A percentile compares a stretch with the other conserved stretches of the same genome.
phyloP scores from a whole-genome alignment of 2,797 vertebrate genomes.

The Aeoliscus strigatus region DNA sequence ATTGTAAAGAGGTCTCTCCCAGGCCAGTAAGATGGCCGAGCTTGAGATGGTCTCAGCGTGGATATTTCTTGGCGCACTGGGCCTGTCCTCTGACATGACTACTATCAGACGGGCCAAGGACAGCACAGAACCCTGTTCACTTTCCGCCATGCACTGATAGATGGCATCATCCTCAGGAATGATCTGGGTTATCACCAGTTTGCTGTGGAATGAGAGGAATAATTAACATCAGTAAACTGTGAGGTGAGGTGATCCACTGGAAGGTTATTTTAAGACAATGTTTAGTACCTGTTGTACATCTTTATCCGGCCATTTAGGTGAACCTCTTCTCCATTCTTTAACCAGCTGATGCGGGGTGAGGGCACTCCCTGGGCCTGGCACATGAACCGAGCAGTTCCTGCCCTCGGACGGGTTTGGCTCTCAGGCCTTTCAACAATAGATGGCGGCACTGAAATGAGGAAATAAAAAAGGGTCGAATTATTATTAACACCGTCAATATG shows the following conservation, averaged over 20 bases:
- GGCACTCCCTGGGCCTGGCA: slow-evolving; percentile 92
- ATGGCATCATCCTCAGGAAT: slow-evolving; percentile 96
- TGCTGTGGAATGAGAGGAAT: slow-evolving; percentile 68
- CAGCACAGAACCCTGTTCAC: slow-evolving; percentile 83
- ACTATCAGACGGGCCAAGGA: slow-evolving; percentile 90
- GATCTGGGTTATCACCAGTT: slow-evolving; percentile 98
- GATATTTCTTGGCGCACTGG: slow-evolving; percentile 89
- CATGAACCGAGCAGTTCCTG: slow-evolving; percentile 93
- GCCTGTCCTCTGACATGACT: slow-evolving; percentile 95
- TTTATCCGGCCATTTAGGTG: slow-evolving; percentile 95
- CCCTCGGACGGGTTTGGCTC: slow-evolving; percentile 93
- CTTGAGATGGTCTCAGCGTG: slow-evolving; percentile 96
- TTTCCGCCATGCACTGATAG: slow-evolving; percentile 96
- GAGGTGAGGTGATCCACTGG: too few relatives aligned
- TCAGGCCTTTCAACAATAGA: slow-evolving; percentile 90
- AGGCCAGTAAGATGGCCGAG: slow-evolving; percentile 94
- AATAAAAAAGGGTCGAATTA: slow-evolving; percentile 5
- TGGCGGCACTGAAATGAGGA: slow-evolving; percentile 80
- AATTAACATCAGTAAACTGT: slow-evolving; percentile 2
- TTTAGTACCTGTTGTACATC: slow-evolving; percentile 90
- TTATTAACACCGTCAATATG: background rate
- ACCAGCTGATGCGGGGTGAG: slow-evolving; percentile 87
- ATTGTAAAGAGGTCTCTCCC: slow-evolving; percentile 94
- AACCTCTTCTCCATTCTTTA: slow-evolving; percentile 90
- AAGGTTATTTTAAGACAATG: background rate